Evolutionary conservation across 2,888 invertebrate species (phyloP).

Genomic region (Saturnia japonica): DNA sequence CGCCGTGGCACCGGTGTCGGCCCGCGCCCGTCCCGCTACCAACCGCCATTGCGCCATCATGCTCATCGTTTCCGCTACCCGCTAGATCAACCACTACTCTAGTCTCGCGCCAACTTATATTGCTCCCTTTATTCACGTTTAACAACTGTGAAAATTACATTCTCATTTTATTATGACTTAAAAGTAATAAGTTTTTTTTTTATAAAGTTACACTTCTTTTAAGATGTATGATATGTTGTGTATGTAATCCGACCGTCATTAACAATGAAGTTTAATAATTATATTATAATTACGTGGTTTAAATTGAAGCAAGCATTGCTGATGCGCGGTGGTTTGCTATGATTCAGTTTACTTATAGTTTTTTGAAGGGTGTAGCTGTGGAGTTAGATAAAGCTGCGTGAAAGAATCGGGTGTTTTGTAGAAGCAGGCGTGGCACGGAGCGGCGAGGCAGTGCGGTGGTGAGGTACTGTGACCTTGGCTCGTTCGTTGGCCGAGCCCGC

Average conservation of each 20-base stretch:
- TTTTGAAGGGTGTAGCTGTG: neutral
- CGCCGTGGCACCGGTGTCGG: slow-evolving; percentile 59
- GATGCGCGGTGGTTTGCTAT: neutral
- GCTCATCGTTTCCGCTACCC: slow-evolving; percentile 44
- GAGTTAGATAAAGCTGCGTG: neutral
- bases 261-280: no score
- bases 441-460: slow-evolving; percentile 32
- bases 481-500: slow-evolving; percentile 71
- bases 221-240: neutral
- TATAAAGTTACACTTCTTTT: neutral
- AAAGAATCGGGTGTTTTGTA: slow-evolving; percentile 27
- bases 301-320: neutral
- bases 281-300: no score
- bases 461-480: slow-evolving; percentile 68
- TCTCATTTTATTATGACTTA: neutral
- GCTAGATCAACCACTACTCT: slow-evolving; percentile 49
- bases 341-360: neutral
- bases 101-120: slow-evolving; percentile 26
- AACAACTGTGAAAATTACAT: neutral
- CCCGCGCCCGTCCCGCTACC: slow-evolving; percentile 45
- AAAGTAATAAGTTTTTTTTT: neutral
- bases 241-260: neutral
- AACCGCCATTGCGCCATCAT: no score
- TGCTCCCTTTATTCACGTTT: neutral
- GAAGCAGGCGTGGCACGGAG: slow-evolving; percentile 30